Evolutionary conservation across 2,888 invertebrate genomes (phyloP).

Genomic region (Hoplodrina ambigua): DNA sequence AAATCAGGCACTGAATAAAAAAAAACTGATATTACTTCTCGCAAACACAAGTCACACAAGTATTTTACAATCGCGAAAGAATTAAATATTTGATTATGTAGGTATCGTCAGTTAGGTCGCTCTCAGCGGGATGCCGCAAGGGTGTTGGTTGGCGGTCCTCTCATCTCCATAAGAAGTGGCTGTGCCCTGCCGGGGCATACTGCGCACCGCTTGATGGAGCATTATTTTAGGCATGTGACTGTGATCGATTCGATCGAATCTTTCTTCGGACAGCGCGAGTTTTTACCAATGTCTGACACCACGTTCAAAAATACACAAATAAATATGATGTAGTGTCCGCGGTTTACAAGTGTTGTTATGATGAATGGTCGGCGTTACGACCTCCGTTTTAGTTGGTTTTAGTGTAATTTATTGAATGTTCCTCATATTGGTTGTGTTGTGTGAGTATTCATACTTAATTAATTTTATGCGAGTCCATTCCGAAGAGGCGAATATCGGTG

Average conservation of each 20-base stretch:
- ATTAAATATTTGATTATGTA: constrained; percentile 78
- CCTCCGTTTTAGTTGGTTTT: constrained; percentile 74
- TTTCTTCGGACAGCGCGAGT: constrained; percentile 82
- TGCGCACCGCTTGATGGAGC: constrained; percentile 77
- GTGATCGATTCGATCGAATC: constrained; percentile 88
- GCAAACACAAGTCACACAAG: constrained; percentile 44
- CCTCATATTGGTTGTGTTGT: constrained; percentile 42
- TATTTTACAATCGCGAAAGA: constrained; percentile 68
- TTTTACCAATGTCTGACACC: constrained; percentile 74
- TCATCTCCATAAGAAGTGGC: constrained; percentile 79
- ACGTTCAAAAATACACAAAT: constrained; percentile 62
- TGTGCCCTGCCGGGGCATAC: constrained; percentile 69
- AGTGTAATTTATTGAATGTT: constrained; percentile 72
- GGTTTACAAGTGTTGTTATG: constrained; percentile 79
- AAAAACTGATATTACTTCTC: constrained; percentile 46
- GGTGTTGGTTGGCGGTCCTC: constrained; percentile 77
- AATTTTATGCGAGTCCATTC: constrained; percentile 24
- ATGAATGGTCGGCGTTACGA: constrained; percentile 79
- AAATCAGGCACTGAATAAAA: background rate
- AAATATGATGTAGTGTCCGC: constrained; percentile 83
- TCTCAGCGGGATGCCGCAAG: constrained; percentile 77
- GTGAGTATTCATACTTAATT: constrained; percentile 34
- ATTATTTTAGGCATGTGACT: constrained; percentile 88
- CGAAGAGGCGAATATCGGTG: constrained; percentile 25
- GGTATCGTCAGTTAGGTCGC: constrained; percentile 74